Base-by-base conservation (phyloP, 1,140 invertebrate genomes). In the Apolygus lucorum region DNA sequence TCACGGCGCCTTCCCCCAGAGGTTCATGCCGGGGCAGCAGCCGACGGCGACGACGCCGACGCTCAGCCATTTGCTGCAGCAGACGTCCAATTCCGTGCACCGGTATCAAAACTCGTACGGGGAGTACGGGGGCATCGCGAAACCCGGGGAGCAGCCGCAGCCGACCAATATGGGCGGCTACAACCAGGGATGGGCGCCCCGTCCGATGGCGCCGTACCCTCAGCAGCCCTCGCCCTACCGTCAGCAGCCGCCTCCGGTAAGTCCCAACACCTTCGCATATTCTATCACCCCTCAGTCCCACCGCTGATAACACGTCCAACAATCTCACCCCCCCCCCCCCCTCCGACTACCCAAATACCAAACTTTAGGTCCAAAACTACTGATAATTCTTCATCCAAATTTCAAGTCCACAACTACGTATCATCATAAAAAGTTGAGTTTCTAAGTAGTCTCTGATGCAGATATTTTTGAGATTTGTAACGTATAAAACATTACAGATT, bases 31-130 rank as follows among this genome's bases (percentile, higher is more conserved):
- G 1, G 26, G 34, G 75, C 26, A 27, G 29, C 83, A 85, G 0
- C 90, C 91, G 77, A 88, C 89, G 67, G 87, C 89, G 70, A 90
- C 92, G 63, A 92, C 92, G 21, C 95, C 93, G 54, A 93, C 93
- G 62, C 95, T 93, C 28, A 82, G 95, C 68, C 95, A 95, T 80
- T 92, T 93, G 75, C 81, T 95, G 74, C 82, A 95, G 42, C 91
- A 93, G 79, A 88, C 89, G 29, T 83, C 85, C 0, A 90, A 90
- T 71, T 86, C 88, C 29, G 80, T 82, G 26, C 79, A 82, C 74
- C 76, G 83, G 74, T 82, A 83, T 77, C 82, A 82, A 72, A 81
- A 79, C 63, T 81, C 77, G 70, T 84, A 83, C 74, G 76, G 80
- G 24, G 77, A 78, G 8, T 78, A 76, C 65, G 77, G 74, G 25